Evolutionary conservation across 2,113 vertebrate species (phyloP).

Genomic region (Gobio gobio): DNA sequence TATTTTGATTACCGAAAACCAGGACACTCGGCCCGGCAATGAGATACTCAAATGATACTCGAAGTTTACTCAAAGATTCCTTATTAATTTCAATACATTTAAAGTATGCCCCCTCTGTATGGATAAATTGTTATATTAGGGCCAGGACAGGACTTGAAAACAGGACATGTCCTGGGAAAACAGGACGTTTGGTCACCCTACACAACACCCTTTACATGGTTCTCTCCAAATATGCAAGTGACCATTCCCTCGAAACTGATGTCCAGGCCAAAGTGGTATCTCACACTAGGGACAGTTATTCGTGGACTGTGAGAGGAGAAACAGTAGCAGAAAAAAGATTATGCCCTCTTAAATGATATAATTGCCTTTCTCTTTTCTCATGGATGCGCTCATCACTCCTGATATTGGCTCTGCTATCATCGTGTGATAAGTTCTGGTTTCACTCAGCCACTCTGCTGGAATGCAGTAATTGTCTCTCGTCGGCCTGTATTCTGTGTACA

Average conservation of each 20-base stretch:
- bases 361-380: conserved; percentile 26
- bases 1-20: too few species aligned
- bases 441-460: conserved; percentile 20
- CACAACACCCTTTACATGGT: not conserved
- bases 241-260: conserved; percentile 15
- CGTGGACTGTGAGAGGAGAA: conserved; percentile 3
- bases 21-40: too few species aligned
- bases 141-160: too few species aligned
- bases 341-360: conserved; percentile 11
- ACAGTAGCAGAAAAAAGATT: not conserved
- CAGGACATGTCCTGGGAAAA: too few species aligned
- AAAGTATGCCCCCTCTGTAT: too few species aligned
- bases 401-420: conserved; percentile 31
- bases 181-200: too few species aligned
- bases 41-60: too few species aligned
- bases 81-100: too few species aligned
- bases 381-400: conserved; percentile 4
- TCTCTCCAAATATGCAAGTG: not conserved
- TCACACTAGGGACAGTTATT: conserved; percentile 23
- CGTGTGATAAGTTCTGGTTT: conserved; percentile 29
- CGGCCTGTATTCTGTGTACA: conserved; percentile 2
- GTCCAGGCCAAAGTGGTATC: not conserved
- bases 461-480: conserved; percentile 38
- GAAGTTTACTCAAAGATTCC: too few species aligned
- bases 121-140: too few species aligned